Base-by-base conservation (phyloP, 2,113 vertebrate species). In the Vulpes lagopus region DNA sequence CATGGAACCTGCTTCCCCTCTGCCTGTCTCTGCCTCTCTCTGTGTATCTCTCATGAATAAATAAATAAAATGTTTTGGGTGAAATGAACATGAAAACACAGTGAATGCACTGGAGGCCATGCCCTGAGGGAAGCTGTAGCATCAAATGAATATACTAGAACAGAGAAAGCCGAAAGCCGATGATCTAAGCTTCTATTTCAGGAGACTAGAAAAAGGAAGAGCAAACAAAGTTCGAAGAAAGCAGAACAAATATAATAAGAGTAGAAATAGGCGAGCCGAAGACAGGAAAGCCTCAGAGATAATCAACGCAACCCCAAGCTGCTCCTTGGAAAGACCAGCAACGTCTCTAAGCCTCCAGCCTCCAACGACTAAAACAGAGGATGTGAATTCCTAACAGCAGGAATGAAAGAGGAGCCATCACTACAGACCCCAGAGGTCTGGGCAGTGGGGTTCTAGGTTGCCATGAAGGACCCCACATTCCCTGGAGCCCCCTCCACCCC, bases 401-500 rank as follows among this genome's bases (percentile, higher is more conserved):
- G 55, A 30, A 51, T 0, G 15, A 32, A 2, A n/a, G 43, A 3
- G 43, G 25, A 23, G 62, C 2, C 65, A 2, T 32, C 69, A 55
- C 43, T 11, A 32, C 69, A 55, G 91, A 84, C 80, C 9, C 74
- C 23, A 0, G 1, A 59, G 43, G 25, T 9, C 73, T 59, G 8
- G 57, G 23, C 19, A 5, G 15, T 0, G 22, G 93, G 62, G 25
- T 25, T n/a, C 53, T 19, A 3, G 62, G 6, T 8, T 25, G 17
- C 25, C 23, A 0, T 0, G 12, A 15, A 23, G 71, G 62, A 14
- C 2, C 2, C 57, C 38, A 3, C 0, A 5, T 0, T 15, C 43
- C 60, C 64, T 15, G 32, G 32, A 30, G n/a, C 3, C 2, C 8
- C 20, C 81, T 87, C 53, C 1, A 11, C 27, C 81, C 43, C 49